Percentiles rank a stretch among this genome's conserved stretches.
These are phyloP conservation scores for Beris chalybata DNA, from an alignment of 2,888 invertebrate genomes.

Conservation along the genomic window DNA sequence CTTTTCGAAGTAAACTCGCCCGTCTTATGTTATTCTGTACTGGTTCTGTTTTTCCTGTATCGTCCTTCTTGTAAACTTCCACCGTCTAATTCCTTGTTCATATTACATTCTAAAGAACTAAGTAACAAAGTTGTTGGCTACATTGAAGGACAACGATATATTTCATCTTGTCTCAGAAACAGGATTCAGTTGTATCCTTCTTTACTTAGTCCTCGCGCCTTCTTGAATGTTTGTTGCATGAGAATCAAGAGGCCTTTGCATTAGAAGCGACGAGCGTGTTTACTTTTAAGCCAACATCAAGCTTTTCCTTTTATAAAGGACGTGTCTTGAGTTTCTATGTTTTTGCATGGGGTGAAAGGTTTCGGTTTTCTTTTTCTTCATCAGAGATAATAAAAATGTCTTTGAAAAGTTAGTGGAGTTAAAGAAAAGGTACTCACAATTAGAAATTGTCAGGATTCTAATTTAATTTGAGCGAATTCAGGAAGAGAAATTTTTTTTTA, in stretches of 20 bases:
- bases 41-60: not conserved
- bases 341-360: slow-evolving; percentile 20
- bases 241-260: slow-evolving; percentile 29
- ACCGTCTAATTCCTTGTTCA: not conserved
- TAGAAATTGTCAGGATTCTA: slow-evolving; percentile 31
- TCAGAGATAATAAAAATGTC: slow-evolving; percentile 23
- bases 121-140: slow-evolving; percentile 27
- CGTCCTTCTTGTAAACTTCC: not conserved
- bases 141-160: slow-evolving; percentile 23
- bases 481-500: not conserved
- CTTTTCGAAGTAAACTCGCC: not conserved
- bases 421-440: slow-evolving; percentile 27
- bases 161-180: slow-evolving; percentile 10
- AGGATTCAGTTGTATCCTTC: slow-evolving; percentile 17
- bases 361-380: slow-evolving; percentile 1
- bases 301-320: slow-evolving; percentile 18
- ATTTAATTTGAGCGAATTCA: slow-evolving; percentile 13
- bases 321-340: slow-evolving; percentile 28
- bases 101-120: slow-evolving; percentile 19
- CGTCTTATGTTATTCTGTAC: not conserved
- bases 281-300: slow-evolving; percentile 17
- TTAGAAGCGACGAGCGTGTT: slow-evolving; percentile 22
- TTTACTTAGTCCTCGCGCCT: slow-evolving; percentile 10
- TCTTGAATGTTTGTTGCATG: slow-evolving; percentile 20
- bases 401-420: slow-evolving; percentile 25